Conservation (phyloP, 1,140 invertebrate species). For the Magallana ariakensis region DNA sequence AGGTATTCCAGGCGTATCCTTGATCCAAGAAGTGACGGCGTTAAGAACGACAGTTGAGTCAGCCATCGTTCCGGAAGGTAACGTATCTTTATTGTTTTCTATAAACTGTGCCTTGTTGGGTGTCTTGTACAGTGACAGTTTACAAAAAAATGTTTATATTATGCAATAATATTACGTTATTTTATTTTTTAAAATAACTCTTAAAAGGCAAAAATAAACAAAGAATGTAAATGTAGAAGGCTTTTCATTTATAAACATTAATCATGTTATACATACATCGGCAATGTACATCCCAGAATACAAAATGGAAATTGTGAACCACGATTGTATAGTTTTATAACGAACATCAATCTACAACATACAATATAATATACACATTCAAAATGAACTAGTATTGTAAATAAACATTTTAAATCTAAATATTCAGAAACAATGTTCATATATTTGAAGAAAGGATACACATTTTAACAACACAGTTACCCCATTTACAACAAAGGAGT, state of each 20-base stretch:
- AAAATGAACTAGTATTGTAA: too few relatives aligned
- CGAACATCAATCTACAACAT: background rate
- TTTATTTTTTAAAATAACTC: too few relatives aligned
- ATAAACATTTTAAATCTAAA: too few relatives aligned
- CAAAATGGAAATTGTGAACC: background rate
- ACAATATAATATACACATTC: too few relatives aligned
- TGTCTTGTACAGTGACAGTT: background rate
- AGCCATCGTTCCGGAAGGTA: background rate
- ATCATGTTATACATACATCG: background rate
- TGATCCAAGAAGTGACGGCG: background rate
- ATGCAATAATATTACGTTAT: too few relatives aligned
- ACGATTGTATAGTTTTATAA: background rate
- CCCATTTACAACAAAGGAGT: background rate
- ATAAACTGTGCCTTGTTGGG: background rate
- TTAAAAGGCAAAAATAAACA: too few relatives aligned
- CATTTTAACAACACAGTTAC: background rate
- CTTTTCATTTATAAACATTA: too few relatives aligned
- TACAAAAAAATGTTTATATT: too few relatives aligned
- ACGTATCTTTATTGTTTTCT: background rate
- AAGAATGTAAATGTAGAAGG: too few relatives aligned
- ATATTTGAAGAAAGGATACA: too few relatives aligned
- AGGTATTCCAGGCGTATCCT: background rate
- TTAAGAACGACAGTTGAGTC: background rate
- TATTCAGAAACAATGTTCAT: too few relatives aligned
- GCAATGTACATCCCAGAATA: background rate